phyloP scores from a whole-genome alignment of 2,113 vertebrate genomes.

The Actinemys pallida region DNA sequence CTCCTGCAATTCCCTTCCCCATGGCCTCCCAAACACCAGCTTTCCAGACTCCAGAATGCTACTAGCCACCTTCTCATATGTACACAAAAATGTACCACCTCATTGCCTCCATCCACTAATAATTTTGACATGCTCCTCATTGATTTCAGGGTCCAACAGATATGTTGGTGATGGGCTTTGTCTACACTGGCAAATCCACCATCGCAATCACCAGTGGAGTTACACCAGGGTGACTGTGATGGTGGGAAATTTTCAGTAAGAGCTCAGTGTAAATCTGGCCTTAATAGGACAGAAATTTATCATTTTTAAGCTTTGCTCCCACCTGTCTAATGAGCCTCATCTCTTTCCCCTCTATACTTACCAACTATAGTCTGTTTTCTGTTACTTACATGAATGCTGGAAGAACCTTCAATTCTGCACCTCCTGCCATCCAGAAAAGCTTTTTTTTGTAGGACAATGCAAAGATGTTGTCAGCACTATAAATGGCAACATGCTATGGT shows the following conservation, averaged over 20 bases:
- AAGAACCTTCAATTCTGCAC: background rate
- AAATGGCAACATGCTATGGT: background rate
- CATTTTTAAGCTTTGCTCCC: background rate
- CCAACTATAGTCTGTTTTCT: background rate
- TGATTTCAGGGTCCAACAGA: background rate
- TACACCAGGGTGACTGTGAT: background rate
- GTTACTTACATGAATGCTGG: background rate
- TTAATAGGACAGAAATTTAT: background rate
- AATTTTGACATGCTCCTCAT: background rate
- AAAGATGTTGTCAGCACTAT: background rate
- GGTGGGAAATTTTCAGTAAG: background rate
- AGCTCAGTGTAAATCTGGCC: background rate
- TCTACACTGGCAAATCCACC: background rate
- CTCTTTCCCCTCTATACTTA: background rate
- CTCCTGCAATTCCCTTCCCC: background rate
- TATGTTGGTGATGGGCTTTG: background rate
- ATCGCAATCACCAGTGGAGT: background rate
- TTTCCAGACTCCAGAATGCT: background rate
- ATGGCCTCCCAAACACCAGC: background rate
- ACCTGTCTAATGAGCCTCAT: background rate
- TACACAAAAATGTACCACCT: background rate
- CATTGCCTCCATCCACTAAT: background rate
- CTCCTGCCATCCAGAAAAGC: background rate
- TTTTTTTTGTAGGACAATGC: background rate
- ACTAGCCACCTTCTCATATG: background rate